These are phyloP conservation scores for Columba livia DNA, from an alignment of 2,113 vertebrate species.

Conservation along the genomic window DNA sequence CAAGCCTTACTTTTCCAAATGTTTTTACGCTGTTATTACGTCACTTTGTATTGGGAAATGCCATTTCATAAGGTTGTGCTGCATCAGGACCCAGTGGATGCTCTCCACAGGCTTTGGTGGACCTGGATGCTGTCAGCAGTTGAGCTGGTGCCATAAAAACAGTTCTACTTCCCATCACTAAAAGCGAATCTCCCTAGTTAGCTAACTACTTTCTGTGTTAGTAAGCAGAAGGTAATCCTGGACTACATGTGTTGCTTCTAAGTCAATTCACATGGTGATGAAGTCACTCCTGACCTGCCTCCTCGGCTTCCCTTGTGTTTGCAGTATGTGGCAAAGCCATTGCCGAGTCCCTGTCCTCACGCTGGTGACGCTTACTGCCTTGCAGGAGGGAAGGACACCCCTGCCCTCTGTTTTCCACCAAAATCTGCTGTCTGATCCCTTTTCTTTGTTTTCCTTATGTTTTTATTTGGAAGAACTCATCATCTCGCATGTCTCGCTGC, in stretches of 20 bases:
- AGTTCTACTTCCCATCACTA: neutral
- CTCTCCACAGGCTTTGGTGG: neutral
- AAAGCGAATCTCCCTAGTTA: neutral
- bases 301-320: neutral
- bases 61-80: neutral
- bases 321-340: neutral
- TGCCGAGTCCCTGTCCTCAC: neutral
- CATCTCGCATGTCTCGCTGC: neutral
- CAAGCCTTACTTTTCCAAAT: neutral
- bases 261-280: neutral
- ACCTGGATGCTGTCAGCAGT: neutral
- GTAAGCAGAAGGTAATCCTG: neutral
- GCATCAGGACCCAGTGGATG: neutral
- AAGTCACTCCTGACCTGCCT: neutral
- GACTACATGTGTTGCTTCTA: neutral
- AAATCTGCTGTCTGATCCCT: neutral
- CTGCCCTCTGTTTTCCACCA: neutral
- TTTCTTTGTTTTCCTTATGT: neutral
- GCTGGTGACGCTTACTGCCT: neutral
- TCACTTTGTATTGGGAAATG: fast-evolving
- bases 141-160: neutral
- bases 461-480: neutral
- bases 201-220: neutral
- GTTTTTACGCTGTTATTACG: neutral
- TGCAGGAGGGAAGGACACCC: neutral